Evolutionary conservation across 2,797 vertebrate species (phyloP).

Genomic region (Falco concolor): DNA sequence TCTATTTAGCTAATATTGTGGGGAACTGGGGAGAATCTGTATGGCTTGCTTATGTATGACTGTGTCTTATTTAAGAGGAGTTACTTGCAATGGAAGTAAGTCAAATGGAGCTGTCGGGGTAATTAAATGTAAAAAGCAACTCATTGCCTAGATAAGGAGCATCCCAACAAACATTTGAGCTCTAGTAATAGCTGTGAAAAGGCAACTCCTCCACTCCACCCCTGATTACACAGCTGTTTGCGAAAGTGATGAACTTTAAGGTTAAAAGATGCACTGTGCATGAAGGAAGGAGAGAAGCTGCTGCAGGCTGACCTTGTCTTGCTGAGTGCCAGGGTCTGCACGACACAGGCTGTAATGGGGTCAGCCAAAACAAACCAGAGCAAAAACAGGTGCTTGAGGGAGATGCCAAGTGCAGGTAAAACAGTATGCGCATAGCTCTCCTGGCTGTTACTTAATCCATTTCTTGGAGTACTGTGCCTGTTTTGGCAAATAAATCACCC

Average conservation of each 20-base stretch:
- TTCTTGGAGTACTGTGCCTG: not conserved
- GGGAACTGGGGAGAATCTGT: not conserved
- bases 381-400: not conserved
- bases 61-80: not conserved
- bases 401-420: not conserved
- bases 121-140: constrained; percentile 13
- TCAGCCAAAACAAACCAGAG: not conserved
- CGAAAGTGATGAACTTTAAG: constrained; percentile 26
- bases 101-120: not conserved
- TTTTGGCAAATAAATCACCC: not conserved
- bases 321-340: not conserved
- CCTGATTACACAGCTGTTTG: constrained; percentile 38
- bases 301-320: not conserved
- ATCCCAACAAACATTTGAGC: constrained; percentile 34
- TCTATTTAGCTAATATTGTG: not conserved
- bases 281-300: constrained; percentile 26
- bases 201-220: constrained; percentile 6
- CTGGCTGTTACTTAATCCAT: not conserved
- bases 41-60: not conserved
- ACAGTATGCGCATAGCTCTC: not conserved
- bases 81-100: constrained; percentile 28
- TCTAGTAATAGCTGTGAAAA: constrained; percentile 41
- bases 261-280: constrained; percentile 7
- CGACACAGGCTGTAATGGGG: not conserved
- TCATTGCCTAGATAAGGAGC: constrained; percentile 33